A percentile compares a stretch with the other conserved stretches of the same genome.
phyloP scores from a whole-genome alignment of 2,797 vertebrate genomes.

The Potorous gilbertii region DNA sequence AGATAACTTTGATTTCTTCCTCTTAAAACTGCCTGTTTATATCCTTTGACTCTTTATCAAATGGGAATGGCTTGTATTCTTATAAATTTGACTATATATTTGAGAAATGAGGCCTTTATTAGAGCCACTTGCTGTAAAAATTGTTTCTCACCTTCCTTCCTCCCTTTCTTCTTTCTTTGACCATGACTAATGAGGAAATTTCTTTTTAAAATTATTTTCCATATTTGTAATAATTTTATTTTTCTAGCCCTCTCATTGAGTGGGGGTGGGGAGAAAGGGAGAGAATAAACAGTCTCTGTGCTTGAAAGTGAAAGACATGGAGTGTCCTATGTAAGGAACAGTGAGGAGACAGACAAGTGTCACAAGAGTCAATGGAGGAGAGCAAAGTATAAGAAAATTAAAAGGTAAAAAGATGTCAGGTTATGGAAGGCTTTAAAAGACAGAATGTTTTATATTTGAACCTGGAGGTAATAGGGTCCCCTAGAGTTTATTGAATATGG shows the following conservation, averaged over 20 bases:
- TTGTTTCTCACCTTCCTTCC: neutral
- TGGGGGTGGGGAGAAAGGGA: neutral
- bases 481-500: neutral
- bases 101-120: too few relatives aligned
- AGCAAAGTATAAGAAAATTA: neutral
- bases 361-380: neutral
- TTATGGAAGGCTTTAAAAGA: neutral
- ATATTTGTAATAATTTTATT: neutral
- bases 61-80: too few relatives aligned
- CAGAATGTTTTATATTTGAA: neutral
- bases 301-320: neutral
- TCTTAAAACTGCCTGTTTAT: too few relatives aligned
- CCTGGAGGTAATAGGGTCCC: neutral
- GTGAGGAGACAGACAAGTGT: neutral
- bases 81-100: too few relatives aligned
- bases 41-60: too few relatives aligned
- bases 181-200: neutral
- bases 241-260: neutral
- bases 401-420: neutral
- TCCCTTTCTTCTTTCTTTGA: neutral
- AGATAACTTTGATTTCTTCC: too few relatives aligned
- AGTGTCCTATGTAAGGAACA: neutral
- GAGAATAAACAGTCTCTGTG: neutral
- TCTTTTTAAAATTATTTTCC: neutral
- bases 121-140: neutral